Percentiles rank a stretch among this genome's conserved stretches.
phyloP scores from a whole-genome alignment of 2,888 invertebrate species.

The Parnassius glacialis region DNA sequence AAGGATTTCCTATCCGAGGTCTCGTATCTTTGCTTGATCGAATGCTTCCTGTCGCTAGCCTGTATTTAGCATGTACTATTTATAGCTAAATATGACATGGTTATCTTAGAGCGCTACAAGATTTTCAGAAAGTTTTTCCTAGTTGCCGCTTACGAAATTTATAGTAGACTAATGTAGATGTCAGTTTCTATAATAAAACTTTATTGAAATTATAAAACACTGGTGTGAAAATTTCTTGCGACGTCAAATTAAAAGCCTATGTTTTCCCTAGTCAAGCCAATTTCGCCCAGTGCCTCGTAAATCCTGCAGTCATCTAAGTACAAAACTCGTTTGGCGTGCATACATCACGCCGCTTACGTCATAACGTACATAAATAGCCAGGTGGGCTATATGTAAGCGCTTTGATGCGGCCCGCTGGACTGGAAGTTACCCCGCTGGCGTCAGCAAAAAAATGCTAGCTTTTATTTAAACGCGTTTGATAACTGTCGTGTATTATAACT shows the following conservation, averaged over 20 bases:
- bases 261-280: constrained; percentile 6
- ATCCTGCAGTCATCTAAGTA: constrained; percentile 7
- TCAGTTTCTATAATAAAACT: not conserved
- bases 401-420: constrained; percentile 41
- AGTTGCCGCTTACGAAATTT: no score
- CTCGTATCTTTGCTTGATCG: no score
- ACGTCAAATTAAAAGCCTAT: constrained; percentile 16
- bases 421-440: constrained; percentile 34
- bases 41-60: no score
- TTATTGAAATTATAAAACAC: no score
- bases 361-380: constrained; percentile 26
- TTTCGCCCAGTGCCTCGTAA: constrained; percentile 8
- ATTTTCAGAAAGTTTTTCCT: no score
- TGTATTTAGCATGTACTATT: no score
- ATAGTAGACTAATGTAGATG: not conserved
- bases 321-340: constrained; percentile 18
- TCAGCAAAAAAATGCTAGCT: constrained; percentile 29
- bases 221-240: not conserved
- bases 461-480: constrained; percentile 20
- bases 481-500: constrained; percentile 6
- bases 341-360: constrained; percentile 17
- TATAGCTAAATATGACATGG: no score
- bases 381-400: constrained; percentile 28
- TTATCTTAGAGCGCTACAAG: no score
- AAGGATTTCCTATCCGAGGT: no score